Evolutionary conservation across 2,888 invertebrate species (phyloP).

Genomic region (Drosophila trichaetosa): DNA sequence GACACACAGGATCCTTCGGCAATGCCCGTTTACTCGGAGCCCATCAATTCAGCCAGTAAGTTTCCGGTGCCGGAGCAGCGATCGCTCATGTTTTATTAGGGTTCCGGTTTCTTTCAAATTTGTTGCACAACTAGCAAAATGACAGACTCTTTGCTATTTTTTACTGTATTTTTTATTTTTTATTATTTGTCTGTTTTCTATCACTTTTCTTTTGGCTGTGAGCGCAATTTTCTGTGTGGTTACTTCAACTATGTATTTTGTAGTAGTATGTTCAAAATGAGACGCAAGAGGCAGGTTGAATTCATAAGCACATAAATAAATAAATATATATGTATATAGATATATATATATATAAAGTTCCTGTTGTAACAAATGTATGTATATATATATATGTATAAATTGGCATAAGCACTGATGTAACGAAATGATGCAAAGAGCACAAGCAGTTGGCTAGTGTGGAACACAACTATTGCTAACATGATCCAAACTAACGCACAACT

Average conservation of each 20-base stretch:
- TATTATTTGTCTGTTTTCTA: not conserved
- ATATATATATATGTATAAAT: slow-evolving; percentile 2
- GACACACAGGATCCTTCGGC: slow-evolving; percentile 15
- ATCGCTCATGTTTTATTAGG: not conserved
- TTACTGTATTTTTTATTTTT: not conserved
- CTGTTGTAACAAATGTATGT: slow-evolving; percentile 2
- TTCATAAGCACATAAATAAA: no score
- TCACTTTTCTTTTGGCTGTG: not conserved
- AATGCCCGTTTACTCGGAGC: slow-evolving; percentile 77
- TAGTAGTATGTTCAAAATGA: not conserved
- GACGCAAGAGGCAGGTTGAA: not conserved
- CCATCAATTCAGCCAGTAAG: slow-evolving; percentile 81
- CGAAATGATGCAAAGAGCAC: not conserved
- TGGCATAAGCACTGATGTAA: slow-evolving; percentile 1
- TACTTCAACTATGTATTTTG: not conserved
- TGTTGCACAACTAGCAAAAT: not conserved
- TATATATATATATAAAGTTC: not conserved
- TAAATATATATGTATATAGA: not conserved
- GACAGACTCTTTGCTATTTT: not conserved
- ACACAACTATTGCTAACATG: no score
- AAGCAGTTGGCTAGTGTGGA: not conserved
- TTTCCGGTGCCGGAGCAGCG: slow-evolving; percentile 14
- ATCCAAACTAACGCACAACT: not conserved
- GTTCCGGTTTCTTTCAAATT: not conserved
- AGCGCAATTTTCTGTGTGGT: not conserved